These are phyloP conservation scores for Drosophila athabasca DNA, from an alignment of 1,140 invertebrate genomes.

Conservation along the genomic window DNA sequence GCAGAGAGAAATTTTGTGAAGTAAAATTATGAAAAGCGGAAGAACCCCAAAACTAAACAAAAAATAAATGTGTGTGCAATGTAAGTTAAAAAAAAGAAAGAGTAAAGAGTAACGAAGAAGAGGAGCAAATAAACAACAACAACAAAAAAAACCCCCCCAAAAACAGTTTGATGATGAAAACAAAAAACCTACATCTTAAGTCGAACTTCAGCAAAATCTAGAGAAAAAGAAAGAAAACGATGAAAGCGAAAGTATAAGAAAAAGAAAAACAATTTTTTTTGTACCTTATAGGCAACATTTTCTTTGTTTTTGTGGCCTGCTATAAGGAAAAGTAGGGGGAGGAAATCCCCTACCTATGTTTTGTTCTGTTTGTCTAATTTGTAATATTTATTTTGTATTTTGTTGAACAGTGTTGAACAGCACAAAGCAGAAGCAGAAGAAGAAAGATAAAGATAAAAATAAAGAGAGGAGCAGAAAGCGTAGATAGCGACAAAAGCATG, in stretches of 20 bases:
- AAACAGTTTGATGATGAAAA: slow-evolving; percentile 42
- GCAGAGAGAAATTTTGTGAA: slow-evolving; percentile 46
- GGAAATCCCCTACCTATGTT: slow-evolving; percentile 29
- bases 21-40: slow-evolving; percentile 24
- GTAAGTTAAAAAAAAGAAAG: slow-evolving; percentile 53
- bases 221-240: slow-evolving; percentile 22
- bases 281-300: slow-evolving; percentile 29
- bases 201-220: slow-evolving; percentile 28
- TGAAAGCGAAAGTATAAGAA: slow-evolving; percentile 6
- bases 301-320: slow-evolving; percentile 32
- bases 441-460: not conserved
- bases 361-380: slow-evolving; percentile 56
- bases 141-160: slow-evolving; percentile 22
- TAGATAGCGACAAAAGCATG: slow-evolving; percentile 38
- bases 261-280: slow-evolving; percentile 39
- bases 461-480: slow-evolving; percentile 1
- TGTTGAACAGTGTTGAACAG: slow-evolving; percentile 41
- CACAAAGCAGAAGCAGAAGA: slow-evolving; percentile 30
- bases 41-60: slow-evolving; percentile 28
- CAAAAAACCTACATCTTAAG: slow-evolving; percentile 41
- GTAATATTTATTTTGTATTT: slow-evolving; percentile 52
- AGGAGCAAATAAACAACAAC: slow-evolving; percentile 37
- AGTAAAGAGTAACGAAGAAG: slow-evolving; percentile 41
- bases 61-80: slow-evolving; percentile 64
- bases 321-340: slow-evolving; percentile 32